Evolutionary conservation across 2,888 invertebrate genomes (phyloP).

Genomic region (Phymatocera aterrima): DNA sequence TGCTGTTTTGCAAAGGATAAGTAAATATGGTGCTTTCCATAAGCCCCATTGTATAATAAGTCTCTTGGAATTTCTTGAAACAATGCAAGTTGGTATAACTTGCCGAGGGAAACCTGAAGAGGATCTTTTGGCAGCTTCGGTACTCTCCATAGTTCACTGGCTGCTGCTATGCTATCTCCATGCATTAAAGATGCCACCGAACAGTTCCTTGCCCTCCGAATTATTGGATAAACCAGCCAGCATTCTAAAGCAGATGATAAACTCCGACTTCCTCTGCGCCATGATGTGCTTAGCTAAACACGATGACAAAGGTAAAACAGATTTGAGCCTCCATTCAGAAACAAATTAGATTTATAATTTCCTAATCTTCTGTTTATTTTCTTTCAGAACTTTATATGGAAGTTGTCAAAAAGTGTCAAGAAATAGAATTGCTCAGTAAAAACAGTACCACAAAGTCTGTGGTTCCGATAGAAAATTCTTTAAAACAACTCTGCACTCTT

Average conservation of each 20-base stretch:
- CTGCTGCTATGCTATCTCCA: slow-evolving; percentile 84
- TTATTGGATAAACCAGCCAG: slow-evolving; percentile 83
- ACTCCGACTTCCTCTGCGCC: slow-evolving; percentile 86
- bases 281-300: slow-evolving; percentile 90
- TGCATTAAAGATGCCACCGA: slow-evolving; percentile 69
- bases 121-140: slow-evolving; percentile 87
- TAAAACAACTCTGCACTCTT: slow-evolving; percentile 80
- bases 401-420: slow-evolving; percentile 86
- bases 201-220: slow-evolving; percentile 76
- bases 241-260: slow-evolving; percentile 82
- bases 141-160: slow-evolving; percentile 90
- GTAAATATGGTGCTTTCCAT: slow-evolving; percentile 91
- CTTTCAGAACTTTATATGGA: slow-evolving; percentile 78
- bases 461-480: slow-evolving; percentile 78
- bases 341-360: background rate
- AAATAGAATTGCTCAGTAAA: slow-evolving; percentile 81
- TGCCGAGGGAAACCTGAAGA: slow-evolving; percentile 92
- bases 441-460: slow-evolving; percentile 79
- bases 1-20: slow-evolving; percentile 90
- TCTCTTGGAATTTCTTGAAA: slow-evolving; percentile 89
- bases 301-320: slow-evolving; percentile 84
- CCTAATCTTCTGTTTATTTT: background rate
- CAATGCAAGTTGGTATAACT: slow-evolving; percentile 79
- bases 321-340: slow-evolving; percentile 58
- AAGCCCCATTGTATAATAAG: slow-evolving; percentile 93